Evolutionary conservation across 2,888 invertebrate species (phyloP), one percentile per base, ranked within the genome.

Genomic region (Platerodrilus igneus): DNA sequence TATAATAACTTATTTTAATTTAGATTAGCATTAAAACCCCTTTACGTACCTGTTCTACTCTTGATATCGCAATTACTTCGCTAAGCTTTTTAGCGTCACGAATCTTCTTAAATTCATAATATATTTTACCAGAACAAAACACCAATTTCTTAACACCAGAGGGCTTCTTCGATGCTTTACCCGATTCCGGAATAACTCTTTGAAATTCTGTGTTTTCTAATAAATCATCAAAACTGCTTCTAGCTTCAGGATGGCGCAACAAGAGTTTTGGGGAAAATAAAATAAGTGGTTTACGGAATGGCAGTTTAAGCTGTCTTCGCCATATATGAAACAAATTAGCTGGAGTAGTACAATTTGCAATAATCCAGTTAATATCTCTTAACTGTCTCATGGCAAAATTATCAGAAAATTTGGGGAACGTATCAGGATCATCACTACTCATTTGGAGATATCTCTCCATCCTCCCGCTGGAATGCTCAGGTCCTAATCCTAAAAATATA

Each of bases 261-360:
- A 99, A 73, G 23, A 93, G 94, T 73, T 99, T 99, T 46, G 99
- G 99, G 41, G 96, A 93, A 86, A 97, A 91, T 33, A 97, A 71
- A 58, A 99, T 85, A 56, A 97, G 78, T 23, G 99, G 97, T 72
- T 99, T 99, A 60, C 99, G 85, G 85, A 99, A 99, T 2, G 96
- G 94, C 62, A 96, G 71, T 36, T 86, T 83, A 58, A 99, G 92
- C 74, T 99, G 99, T 39, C 99, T 78, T 52, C 99, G 80, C 62
- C 99, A 73, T 60, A 94, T 86, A 75, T 99, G 99, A 80, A 92
- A 99, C 64, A 87, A 83, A 64, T 96, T 99, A 18, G 93, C 97
- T 3, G 99, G 99, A 2, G 91, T 88, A 34, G 94, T 90, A 69
- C 90, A 89, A 71, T 99, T 97, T 32, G 93, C 94, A 37, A 91